Percentiles rank a stretch among this genome's conserved stretches.
phyloP scores from a whole-genome alignment of 1,140 invertebrate genomes.

The Rhopalosiphum padi region DNA sequence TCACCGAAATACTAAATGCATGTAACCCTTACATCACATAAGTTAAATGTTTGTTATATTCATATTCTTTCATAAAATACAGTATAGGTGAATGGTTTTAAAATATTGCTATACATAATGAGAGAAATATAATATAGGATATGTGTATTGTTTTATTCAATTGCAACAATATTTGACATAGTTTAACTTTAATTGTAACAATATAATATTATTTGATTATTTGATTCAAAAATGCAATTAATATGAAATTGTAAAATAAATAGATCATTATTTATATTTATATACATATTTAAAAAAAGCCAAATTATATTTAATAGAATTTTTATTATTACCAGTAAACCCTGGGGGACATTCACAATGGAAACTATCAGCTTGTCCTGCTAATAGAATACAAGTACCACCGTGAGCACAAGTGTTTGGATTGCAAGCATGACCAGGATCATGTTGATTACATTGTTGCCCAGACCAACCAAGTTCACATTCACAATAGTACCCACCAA shows the following conservation, averaged over 20 bases:
- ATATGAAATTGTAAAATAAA: neutral
- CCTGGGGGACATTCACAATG: constrained; percentile 79
- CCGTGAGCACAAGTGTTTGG: constrained; percentile 70
- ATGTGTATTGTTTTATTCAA: neutral
- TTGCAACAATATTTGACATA: neutral
- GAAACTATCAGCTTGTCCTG: constrained; percentile 72
- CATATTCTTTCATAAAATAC: neutral
- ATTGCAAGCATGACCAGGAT: constrained; percentile 65
- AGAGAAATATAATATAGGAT: neutral
- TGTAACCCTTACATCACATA: neutral
- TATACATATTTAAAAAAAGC: neutral
- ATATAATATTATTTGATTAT: neutral
- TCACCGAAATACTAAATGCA: neutral
- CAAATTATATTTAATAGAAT: neutral
- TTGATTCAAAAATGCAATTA: too few relatives aligned
- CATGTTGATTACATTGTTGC: constrained; percentile 50
- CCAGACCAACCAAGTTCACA: constrained; percentile 42
- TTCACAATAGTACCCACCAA: constrained; percentile 51
- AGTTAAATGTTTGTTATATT: neutral
- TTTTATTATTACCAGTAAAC: constrained; percentile 68
- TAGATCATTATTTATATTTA: neutral
- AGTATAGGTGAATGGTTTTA: neutral
- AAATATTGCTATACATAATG: neutral
- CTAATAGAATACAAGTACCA: constrained; percentile 67
- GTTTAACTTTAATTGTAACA: neutral